A percentile compares a stretch with the other conserved stretches of the same genome.
These are phyloP conservation scores for Euzophera pinguis DNA, from an alignment of 2,888 invertebrate species.

Conservation along the genomic window DNA sequence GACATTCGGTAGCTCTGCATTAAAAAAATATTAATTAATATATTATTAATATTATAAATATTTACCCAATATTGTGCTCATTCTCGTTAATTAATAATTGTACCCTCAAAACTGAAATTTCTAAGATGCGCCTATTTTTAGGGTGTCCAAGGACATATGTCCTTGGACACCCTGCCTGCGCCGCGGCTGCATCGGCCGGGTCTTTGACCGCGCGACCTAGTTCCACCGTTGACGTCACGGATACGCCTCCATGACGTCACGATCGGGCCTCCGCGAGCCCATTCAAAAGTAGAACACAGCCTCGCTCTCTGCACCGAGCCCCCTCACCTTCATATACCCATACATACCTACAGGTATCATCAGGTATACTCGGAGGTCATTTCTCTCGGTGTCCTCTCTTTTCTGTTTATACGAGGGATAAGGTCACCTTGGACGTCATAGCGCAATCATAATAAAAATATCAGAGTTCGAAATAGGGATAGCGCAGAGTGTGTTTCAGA, in stretches of 20 bases:
- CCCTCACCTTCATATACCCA: constrained; percentile 33
- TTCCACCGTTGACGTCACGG: constrained; percentile 66
- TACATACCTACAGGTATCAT: constrained; percentile 36
- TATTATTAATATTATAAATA: too few species aligned
- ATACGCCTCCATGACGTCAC: constrained; percentile 74
- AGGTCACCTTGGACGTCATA: constrained; percentile 32
- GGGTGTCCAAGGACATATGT: constrained; percentile 40
- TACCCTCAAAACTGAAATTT: constrained; percentile 12
- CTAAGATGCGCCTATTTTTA: constrained; percentile 25
- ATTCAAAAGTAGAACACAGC: constrained; percentile 76
- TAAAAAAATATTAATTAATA: too few species aligned
- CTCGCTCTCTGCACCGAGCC: constrained; percentile 46
- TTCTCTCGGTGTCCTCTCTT: constrained; percentile 36
- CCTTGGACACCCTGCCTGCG: too few species aligned
- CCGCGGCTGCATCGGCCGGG: constrained; percentile 58
- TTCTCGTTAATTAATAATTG: too few species aligned
- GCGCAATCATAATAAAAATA: constrained; percentile 14
- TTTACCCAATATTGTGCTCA: too few species aligned
- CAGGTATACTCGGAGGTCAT: constrained; percentile 54
- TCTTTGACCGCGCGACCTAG: constrained; percentile 68
- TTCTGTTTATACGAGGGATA: constrained; percentile 42
- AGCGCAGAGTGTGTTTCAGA: background rate
- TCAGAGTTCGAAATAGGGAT: background rate
- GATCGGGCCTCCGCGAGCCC: constrained; percentile 60
- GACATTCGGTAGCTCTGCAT: too few species aligned